Evolutionary conservation across 2,113 vertebrate species (phyloP).

Genomic region (Ibidorhyncha struthersii): DNA sequence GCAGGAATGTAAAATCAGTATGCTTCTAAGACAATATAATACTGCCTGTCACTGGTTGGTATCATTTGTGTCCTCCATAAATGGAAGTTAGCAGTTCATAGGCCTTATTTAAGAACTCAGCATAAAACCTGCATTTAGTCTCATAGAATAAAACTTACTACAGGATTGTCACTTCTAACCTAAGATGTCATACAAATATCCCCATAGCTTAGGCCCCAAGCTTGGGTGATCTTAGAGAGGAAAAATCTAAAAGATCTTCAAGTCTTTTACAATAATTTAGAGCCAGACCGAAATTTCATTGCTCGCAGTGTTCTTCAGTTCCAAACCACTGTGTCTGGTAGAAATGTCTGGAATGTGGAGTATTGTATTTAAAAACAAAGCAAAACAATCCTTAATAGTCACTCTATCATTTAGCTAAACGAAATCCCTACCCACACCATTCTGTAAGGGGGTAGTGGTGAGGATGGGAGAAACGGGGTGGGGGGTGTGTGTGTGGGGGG

Average conservation of each 20-base stretch:
- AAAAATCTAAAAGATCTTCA: not conserved
- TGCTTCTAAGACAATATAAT: not conserved
- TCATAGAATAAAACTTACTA: not conserved
- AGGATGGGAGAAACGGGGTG: not conserved
- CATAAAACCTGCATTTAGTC: not conserved
- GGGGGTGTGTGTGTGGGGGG: too few relatives aligned
- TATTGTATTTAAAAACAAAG: slow-evolving; percentile 44
- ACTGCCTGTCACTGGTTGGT: not conserved
- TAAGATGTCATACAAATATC: not conserved
- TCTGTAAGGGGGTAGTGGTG: not conserved
- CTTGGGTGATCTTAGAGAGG: not conserved
- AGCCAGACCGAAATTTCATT: not conserved
- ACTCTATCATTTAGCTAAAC: not conserved
- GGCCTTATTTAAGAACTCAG: not conserved
- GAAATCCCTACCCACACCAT: not conserved
- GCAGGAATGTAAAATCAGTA: not conserved
- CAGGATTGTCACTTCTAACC: not conserved
- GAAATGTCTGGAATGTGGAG: slow-evolving; percentile 33
- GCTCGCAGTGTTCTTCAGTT: not conserved
- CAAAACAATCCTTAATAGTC: not conserved
- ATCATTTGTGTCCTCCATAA: not conserved
- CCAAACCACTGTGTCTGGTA: not conserved
- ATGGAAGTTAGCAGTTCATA: not conserved
- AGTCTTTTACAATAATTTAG: not conserved
- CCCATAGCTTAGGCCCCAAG: not conserved